These are phyloP conservation scores for Pelmatolapia mariae DNA, from an alignment of 2,113 vertebrate genomes.

Conservation along the genomic window DNA sequence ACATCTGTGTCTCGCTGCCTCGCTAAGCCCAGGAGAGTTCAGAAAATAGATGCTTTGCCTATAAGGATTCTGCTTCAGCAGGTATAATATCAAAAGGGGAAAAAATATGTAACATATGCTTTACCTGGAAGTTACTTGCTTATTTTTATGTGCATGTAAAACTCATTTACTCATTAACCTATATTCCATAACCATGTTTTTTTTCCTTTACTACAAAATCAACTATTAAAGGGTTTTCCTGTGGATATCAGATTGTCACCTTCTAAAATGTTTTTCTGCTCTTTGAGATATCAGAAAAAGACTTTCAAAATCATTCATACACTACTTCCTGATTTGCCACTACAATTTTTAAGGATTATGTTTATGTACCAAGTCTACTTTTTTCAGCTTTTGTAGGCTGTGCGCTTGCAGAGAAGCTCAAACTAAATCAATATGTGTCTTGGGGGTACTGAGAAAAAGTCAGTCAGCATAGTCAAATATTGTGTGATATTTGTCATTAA, in stretches of 20 bases:
- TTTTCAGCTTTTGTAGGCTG: not conserved
- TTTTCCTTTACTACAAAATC: not conserved
- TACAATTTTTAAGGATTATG: not conserved
- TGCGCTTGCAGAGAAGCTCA: not conserved
- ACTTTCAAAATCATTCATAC: not conserved
- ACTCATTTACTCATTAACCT: not conserved
- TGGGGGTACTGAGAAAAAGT: not conserved
- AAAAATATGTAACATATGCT: constrained; percentile 1
- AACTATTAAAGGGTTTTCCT: not conserved
- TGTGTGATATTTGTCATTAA: not conserved
- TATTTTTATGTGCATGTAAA: not conserved
- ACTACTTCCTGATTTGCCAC: not conserved
- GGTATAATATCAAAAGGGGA: not conserved
- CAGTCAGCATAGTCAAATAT: not conserved
- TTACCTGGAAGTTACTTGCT: constrained; percentile 22
- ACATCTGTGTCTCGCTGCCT: constrained; percentile 51
- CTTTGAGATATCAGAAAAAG: not conserved
- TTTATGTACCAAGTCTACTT: not conserved
- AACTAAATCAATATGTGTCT: not conserved
- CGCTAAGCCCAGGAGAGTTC: constrained; percentile 34
- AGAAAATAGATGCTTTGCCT: constrained; percentile 48
- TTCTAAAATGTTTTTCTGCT: not conserved
- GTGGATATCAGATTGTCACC: not conserved
- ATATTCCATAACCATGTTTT: not conserved
- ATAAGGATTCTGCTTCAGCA: constrained; percentile 14